A percentile compares a stretch with the other conserved stretches of the same genome.
Conservation (phyloP, 2,888 invertebrate species). For the Lochmaea capreae region DNA sequence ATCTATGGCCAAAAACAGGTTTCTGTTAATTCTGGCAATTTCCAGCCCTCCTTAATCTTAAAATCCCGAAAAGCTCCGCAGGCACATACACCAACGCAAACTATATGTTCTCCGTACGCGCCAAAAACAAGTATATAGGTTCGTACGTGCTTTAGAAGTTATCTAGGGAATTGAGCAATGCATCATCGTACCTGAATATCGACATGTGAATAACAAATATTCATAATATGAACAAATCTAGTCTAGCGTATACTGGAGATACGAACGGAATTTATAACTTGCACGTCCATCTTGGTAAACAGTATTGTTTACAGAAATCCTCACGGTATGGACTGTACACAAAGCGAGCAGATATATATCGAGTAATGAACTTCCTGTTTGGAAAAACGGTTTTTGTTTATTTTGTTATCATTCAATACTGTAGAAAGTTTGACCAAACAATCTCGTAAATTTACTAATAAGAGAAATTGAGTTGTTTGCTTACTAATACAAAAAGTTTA, state of each 20-base stretch:
- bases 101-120: conserved; percentile 24
- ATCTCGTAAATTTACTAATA: background rate
- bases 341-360: conserved; percentile 5
- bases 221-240: conserved; percentile 45
- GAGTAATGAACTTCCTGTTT: conserved; percentile 5
- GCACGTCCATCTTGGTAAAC: conserved; percentile 25
- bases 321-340: conserved; percentile 1
- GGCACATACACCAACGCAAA: background rate
- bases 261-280: conserved; percentile 28
- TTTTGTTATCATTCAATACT: background rate
- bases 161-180: conserved; percentile 46
- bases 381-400: background rate
- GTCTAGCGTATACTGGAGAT: conserved; percentile 7
- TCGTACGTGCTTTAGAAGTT: conserved; percentile 51
- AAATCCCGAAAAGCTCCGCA: background rate
- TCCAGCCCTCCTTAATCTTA: background rate
- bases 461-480: background rate
- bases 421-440: background rate
- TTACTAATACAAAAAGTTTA: background rate
- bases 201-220: conserved; percentile 49
- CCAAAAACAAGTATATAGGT: conserved; percentile 42
- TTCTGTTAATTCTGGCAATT: conserved; percentile 7
- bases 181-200: conserved; percentile 32
- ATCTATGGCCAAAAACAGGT: background rate
- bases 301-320: conserved; percentile 5